A percentile compares a stretch with the other conserved stretches of the same genome.
These are phyloP conservation scores for Ips typographus DNA, from an alignment of 1,140 invertebrate genomes.

Conservation along the genomic window DNA sequence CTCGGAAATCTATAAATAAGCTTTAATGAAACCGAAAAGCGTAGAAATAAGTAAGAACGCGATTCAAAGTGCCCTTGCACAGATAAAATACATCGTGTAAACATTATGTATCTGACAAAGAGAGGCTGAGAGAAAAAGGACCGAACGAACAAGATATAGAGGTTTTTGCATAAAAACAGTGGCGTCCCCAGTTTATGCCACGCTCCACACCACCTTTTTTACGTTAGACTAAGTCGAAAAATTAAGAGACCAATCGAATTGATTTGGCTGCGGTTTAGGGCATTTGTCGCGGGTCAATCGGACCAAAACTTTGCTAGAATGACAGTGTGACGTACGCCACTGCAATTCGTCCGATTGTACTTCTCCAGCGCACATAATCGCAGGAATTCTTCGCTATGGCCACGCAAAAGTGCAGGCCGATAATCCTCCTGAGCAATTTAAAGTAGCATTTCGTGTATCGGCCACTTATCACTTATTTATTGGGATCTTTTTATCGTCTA, in stretches of 20 bases:
- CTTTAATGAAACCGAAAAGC: constrained; percentile 31
- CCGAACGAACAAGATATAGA: constrained; percentile 7
- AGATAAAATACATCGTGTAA: constrained; percentile 38
- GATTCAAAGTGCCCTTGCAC: constrained; percentile 29
- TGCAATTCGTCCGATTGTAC: constrained; percentile 12
- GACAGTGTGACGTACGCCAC: neutral
- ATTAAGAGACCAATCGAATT: neutral
- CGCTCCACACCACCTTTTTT: no score
- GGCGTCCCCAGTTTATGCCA: neutral
- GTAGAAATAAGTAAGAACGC: constrained; percentile 26
- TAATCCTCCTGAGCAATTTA: constrained; percentile 47
- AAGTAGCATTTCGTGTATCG: constrained; percentile 48
- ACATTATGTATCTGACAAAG: constrained; percentile 39
- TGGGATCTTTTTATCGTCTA: constrained; percentile 47
- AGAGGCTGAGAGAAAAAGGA: constrained; percentile 13
- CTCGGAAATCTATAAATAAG: constrained; percentile 25
- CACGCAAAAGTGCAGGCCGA: constrained; percentile 28
- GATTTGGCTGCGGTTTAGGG: neutral
- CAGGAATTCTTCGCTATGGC: constrained; percentile 21
- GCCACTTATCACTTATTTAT: constrained; percentile 48
- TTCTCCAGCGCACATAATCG: constrained; percentile 15
- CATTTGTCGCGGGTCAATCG: neutral
- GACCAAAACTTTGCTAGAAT: neutral
- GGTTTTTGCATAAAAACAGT: constrained; percentile 19
- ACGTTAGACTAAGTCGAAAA: neutral